phyloP scores from a whole-genome alignment of 1,140 invertebrate species.

The Panagrolaimus sp. region DNA sequence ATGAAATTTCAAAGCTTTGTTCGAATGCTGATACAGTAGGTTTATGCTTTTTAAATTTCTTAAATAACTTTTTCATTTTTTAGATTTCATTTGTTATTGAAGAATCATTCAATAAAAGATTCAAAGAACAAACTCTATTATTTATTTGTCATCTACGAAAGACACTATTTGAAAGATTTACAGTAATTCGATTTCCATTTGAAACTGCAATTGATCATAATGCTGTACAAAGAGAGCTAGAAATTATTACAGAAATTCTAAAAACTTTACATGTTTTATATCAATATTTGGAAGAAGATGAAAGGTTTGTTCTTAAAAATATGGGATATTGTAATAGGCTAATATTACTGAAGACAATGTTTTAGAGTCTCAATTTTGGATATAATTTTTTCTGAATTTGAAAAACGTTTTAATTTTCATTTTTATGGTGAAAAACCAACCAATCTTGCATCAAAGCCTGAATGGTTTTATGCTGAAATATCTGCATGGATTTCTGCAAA shows the following conservation, averaged over 20 bases:
- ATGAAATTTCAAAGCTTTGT: slow-evolving; percentile 8
- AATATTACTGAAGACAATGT: no score
- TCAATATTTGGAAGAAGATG: not conserved
- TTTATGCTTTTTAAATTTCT: not conserved
- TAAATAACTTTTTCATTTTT: not conserved
- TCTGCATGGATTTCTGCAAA: slow-evolving; percentile 34
- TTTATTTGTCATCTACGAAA: not conserved
- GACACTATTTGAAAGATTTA: not conserved
- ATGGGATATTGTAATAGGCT: no score
- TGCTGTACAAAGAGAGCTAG: not conserved
- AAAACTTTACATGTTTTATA: slow-evolving; percentile 6
- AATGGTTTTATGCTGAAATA: slow-evolving; percentile 43
- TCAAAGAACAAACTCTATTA: not conserved
- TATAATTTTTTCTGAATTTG: slow-evolving; percentile 15
- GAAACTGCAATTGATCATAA: slow-evolving; percentile 18
- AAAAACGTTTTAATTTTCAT: slow-evolving; percentile 34
- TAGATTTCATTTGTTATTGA: not conserved
- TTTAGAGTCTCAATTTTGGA: not conserved
- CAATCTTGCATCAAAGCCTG: slow-evolving; percentile 33
- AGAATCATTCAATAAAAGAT: not conserved
- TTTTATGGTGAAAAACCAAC: slow-evolving; percentile 40
- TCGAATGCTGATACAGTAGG: not conserved
- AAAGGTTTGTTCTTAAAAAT: not conserved
- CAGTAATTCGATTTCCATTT: slow-evolving; percentile 21
- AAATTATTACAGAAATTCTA: not conserved